Evolutionary conservation across 2,113 vertebrate genomes (phyloP).

Genomic region (Percopsis transmontana): DNA sequence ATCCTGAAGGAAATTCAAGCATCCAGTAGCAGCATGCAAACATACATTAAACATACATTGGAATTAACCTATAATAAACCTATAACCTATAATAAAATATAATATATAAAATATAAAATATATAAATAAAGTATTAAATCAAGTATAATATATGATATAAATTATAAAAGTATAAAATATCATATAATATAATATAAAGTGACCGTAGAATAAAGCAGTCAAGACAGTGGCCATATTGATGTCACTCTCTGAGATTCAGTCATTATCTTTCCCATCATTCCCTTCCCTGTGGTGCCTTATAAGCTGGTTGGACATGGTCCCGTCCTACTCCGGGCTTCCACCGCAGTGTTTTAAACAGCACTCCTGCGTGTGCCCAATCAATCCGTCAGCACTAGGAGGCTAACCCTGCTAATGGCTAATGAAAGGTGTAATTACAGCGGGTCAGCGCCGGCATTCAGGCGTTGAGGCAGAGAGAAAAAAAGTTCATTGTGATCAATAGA

Average conservation of each 20-base stretch:
- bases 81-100: too few relatives aligned
- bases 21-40: too few relatives aligned
- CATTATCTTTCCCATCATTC: constrained; percentile 57
- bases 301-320: constrained; percentile 3
- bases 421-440: constrained; percentile 76
- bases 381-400: constrained; percentile 53
- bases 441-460: constrained; percentile 58
- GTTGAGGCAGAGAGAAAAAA: constrained; percentile 46
- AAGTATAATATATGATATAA: too few relatives aligned
- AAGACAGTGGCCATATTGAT: constrained; percentile 1
- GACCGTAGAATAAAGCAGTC: constrained; percentile 12
- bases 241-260: constrained; percentile 2
- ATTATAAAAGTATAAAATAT: too few relatives aligned
- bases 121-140: too few relatives aligned
- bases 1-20: too few relatives aligned
- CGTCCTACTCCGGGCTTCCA: constrained; percentile 34
- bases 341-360: constrained; percentile 51
- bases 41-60: too few relatives aligned
- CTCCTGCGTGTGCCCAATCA: constrained; percentile 54
- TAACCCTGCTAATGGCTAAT: constrained; percentile 71
- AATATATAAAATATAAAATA: too few relatives aligned
- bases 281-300: constrained; percentile 5
- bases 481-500: constrained; percentile 74
- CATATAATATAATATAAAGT: too few relatives aligned
- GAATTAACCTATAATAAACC: too few relatives aligned